Conservation (phyloP, 2,888 invertebrate genomes). For the Cylloceria caligata region DNA sequence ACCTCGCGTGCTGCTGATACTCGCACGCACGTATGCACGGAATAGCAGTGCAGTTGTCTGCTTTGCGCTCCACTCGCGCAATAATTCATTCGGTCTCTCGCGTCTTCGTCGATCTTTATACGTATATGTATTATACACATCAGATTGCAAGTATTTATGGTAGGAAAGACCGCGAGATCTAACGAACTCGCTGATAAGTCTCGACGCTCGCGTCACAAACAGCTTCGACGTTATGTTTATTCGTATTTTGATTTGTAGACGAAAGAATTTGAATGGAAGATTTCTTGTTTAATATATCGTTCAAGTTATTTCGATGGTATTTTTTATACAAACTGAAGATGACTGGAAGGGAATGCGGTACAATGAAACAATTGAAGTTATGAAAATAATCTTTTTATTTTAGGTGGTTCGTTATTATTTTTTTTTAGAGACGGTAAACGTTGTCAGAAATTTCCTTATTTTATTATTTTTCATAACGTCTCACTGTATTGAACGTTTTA, state of each 20-base stretch:
- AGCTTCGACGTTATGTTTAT: background rate
- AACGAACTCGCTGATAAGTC: slow-evolving; percentile 24
- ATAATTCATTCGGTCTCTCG: slow-evolving; percentile 62
- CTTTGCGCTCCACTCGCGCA: slow-evolving; percentile 52
- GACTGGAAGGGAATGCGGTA: no score
- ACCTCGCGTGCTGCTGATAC: slow-evolving; percentile 26
- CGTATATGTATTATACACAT: background rate
- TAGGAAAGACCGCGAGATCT: slow-evolving; percentile 16
- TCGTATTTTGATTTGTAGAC: background rate
- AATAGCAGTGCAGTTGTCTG: slow-evolving; percentile 57
- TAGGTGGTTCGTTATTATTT: no score
- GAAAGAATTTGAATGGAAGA: background rate
- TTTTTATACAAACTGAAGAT: background rate
- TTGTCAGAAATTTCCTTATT: no score
- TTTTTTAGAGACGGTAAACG: no score
- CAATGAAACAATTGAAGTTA: no score
- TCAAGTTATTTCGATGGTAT: no score
- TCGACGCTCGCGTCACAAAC: slow-evolving; percentile 5
- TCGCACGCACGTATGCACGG: slow-evolving; percentile 20
- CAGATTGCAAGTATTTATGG: slow-evolving; percentile 17
- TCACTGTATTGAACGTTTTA: no score
- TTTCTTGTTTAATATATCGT: background rate
- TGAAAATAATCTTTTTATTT: no score
- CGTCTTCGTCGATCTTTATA: background rate
- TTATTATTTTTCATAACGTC: no score